Evolutionary conservation across 2,113 vertebrate species (phyloP).

Genomic region (Grus americana): DNA sequence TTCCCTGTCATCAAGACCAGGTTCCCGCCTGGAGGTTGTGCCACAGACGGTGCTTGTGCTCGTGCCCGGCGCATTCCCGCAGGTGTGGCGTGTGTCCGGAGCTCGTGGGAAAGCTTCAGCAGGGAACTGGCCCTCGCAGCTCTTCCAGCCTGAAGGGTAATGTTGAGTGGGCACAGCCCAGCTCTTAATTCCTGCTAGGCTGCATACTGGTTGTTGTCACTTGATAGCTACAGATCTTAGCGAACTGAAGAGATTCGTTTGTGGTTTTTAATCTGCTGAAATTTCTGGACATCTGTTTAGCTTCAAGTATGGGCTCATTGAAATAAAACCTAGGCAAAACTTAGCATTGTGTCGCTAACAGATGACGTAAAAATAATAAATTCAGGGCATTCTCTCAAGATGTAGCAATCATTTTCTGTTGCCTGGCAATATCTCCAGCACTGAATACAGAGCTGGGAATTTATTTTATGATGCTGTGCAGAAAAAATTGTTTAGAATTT

Average conservation of each 20-base stretch:
- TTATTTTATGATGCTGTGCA: slow-evolving; percentile 46
- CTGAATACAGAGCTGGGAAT: slow-evolving; percentile 6
- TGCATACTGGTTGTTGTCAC: background rate
- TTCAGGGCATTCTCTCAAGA: slow-evolving; percentile 16
- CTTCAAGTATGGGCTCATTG: background rate
- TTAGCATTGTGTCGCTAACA: background rate
- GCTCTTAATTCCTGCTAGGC: background rate
- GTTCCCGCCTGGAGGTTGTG: background rate
- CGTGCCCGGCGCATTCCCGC: accelerated
- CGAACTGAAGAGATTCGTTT: background rate
- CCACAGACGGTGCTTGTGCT: accelerated
- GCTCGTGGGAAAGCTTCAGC: background rate
- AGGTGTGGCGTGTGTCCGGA: background rate
- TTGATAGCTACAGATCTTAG: background rate
- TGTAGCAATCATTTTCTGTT: slow-evolving; percentile 37
- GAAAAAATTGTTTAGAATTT: slow-evolving; percentile 54
- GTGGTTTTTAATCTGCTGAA: background rate
- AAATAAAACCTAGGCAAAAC: background rate
- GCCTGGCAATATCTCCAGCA: slow-evolving; percentile 18
- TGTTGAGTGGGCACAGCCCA: background rate
- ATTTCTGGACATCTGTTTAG: background rate
- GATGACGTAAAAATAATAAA: slow-evolving; percentile 39
- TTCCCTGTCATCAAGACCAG: background rate
- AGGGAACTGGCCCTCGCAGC: background rate
- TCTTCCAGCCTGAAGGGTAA: background rate